A percentile compares a stretch with the other conserved stretches of the same genome.
phyloP scores from a whole-genome alignment of 2,888 invertebrate genomes.

The Steinernema hermaphroditum region DNA sequence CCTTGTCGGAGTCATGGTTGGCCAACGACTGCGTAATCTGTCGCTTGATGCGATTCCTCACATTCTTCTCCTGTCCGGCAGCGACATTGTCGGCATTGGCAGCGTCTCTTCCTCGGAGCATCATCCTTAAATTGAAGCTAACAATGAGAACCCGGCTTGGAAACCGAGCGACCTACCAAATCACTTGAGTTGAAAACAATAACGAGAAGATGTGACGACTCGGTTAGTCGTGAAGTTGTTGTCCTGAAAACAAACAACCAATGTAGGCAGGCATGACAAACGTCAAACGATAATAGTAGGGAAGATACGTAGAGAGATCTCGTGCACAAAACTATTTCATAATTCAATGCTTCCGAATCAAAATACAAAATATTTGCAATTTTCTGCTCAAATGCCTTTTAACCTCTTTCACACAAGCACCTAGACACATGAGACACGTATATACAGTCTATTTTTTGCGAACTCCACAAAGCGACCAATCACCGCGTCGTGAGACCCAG shows the following conservation, averaged over 20 bases:
- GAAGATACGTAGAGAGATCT: no score
- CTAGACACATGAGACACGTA: no score
- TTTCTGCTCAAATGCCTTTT: no score
- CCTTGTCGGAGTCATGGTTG: slow-evolving; percentile 27
- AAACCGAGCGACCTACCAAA: background rate
- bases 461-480: no score
- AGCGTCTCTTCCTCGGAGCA: slow-evolving; percentile 15
- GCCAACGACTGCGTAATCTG: background rate
- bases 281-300: no score
- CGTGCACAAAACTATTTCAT: no score
- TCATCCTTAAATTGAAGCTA: background rate
- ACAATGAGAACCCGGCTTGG: no score
- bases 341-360: no score
- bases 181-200: background rate
- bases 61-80: background rate
- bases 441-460: no score
- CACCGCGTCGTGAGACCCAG: no score
- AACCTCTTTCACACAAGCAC: no score
- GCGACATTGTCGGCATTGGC: slow-evolving; percentile 20
- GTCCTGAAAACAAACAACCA: background rate
- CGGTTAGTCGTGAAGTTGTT: background rate
- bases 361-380: no score
- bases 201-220: background rate
- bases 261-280: background rate
- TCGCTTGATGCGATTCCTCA: background rate